phyloP scores from a whole-genome alignment of 2,888 invertebrate genomes.

The Calameuta filiformis region DNA sequence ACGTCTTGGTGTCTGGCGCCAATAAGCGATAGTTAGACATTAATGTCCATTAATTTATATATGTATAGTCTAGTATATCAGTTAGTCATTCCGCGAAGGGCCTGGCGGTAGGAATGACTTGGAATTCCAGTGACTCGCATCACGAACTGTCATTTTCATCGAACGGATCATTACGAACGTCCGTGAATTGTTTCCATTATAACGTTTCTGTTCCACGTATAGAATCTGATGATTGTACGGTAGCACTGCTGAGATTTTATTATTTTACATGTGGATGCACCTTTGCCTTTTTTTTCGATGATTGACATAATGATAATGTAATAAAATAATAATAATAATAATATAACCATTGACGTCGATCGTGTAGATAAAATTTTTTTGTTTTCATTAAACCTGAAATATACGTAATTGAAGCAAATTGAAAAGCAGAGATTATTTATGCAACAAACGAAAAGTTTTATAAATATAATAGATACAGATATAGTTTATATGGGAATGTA shows the following conservation, averaged over 20 bases:
- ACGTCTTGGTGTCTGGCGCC: neutral
- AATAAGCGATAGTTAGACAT: neutral
- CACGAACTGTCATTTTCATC: neutral
- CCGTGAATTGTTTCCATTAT: neutral
- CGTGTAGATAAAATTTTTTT: neutral
- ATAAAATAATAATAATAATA: too few species aligned
- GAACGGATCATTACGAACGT: neutral
- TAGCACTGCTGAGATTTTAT: neutral
- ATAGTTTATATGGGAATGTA: neutral
- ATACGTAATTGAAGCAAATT: neutral
- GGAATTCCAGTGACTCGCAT: neutral
- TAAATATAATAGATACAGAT: neutral
- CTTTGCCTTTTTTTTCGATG: too few species aligned
- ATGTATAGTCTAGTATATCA: neutral
- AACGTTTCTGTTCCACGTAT: neutral
- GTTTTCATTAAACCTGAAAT: neutral
- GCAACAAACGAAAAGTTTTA: neutral
- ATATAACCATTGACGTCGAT: neutral
- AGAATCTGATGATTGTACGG: neutral
- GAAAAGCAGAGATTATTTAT: neutral
- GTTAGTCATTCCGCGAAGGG: neutral
- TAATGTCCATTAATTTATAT: neutral
- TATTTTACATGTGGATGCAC: too few species aligned
- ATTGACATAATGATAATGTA: too few species aligned
- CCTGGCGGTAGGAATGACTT: neutral